Evolutionary conservation across 37 sponge, comb jelly and placozoan genomes (phyloP), one percentile per base, ranked within the genome.

Genomic region (Geodia barretti): DNA sequence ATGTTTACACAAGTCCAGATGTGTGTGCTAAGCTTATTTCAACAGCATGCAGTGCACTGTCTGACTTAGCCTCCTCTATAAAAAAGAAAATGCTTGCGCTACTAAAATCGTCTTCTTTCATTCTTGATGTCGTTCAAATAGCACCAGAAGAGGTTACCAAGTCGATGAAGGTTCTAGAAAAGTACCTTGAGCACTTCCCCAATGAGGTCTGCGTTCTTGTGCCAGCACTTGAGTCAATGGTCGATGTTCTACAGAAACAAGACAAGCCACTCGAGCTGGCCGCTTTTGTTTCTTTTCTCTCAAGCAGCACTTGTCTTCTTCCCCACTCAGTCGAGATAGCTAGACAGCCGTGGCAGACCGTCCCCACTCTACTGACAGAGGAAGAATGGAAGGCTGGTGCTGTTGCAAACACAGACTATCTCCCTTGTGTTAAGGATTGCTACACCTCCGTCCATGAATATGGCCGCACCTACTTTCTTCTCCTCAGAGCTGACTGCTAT

Each of bases 401-500:
- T 59, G 59, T 9, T 1, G 3, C 54, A 4, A 21, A 32, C 42
- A 21, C 29, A 31, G 33, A 31, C 33, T 20, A 59, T 21, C 61
- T 75, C 20, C 76, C 76, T 41, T 31, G 9, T 11, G 76, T 75
- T 20, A 75, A 75, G 42, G 62, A 28, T 3, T 64, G 30, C n/a
- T 75, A 75, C 60, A 58, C 29, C 31, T 75, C 76, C 54, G 2
- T 41, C 39, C n/a, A 60, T 34, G 76, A 75, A 34, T 75, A 75
- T 75, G 76, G 76, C 60, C 76, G 35, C 26, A 59, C 76, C 60
- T 75, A 60, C 76, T 75, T 59, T 41, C n/a, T 32, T 60, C 76
- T 75, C 23, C 76, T 75, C 1, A 30, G 76, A 35, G 60, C 60
- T 2, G 76, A 75, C 62, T 75, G 76, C 60, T 59, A 75, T 60